These are phyloP conservation scores for Alauda arvensis DNA, from an alignment of 2,797 vertebrate species.

Conservation along the genomic window DNA sequence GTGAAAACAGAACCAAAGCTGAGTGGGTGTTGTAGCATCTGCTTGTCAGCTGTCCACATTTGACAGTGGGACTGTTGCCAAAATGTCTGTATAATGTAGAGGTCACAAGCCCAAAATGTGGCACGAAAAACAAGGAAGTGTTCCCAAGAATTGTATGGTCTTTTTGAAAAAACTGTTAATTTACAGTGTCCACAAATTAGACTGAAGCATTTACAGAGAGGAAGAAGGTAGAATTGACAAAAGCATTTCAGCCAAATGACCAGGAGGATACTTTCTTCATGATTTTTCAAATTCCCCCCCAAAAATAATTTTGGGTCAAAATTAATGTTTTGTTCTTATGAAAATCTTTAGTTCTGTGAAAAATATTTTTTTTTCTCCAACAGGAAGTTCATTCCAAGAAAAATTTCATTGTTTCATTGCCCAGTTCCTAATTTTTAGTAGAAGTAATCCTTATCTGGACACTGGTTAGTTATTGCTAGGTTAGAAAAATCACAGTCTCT, in stretches of 20 bases:
- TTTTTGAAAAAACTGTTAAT: not conserved
- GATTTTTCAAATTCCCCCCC: not conserved
- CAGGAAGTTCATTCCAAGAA: not conserved
- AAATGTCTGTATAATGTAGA: not conserved
- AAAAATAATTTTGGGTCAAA: not conserved
- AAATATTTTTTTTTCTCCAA: not conserved
- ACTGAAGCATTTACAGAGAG: not conserved
- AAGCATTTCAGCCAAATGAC: not conserved
- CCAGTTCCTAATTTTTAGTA: not conserved
- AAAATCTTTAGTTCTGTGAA: not conserved
- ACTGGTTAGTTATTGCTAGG: not conserved
- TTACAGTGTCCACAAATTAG: not conserved
- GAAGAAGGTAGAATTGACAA: not conserved
- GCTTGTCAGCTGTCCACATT: not conserved
- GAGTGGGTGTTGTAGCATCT: slow-evolving; percentile 4
- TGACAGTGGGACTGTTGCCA: not conserved
- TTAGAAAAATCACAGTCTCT: not conserved
- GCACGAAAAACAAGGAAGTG: not conserved
- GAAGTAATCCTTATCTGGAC: not conserved
- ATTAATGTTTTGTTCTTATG: not conserved
- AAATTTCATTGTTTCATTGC: not conserved
- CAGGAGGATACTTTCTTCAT: not conserved
- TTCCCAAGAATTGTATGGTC: not conserved
- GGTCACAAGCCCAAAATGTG: not conserved
- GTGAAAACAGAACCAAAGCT: not conserved